Base-by-base conservation (phyloP, 2,797 vertebrate species). In the Novumbra hubbsi region DNA sequence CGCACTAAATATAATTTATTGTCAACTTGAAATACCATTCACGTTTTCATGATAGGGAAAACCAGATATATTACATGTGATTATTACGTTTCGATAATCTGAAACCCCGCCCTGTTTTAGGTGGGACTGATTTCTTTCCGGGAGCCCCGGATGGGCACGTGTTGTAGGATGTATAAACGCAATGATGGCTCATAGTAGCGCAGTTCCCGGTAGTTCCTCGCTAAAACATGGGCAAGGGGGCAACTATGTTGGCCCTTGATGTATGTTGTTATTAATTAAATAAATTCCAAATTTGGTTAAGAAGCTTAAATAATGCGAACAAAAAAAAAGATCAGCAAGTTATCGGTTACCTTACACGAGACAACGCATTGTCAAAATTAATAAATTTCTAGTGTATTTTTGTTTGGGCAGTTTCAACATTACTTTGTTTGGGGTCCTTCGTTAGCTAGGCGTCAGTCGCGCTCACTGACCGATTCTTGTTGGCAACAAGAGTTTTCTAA, bases 381-480 rank as follows among this genome's bases (percentile, higher is more conserved):
- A 24, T 60, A 1, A 8, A 14, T 4, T n/a, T 6, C 21, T 14
- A 1, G 41, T 45, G 41, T 45, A 2, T 24, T 60, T 83, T 66
- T 57, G 67, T 72, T 79, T 52, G 66, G 84, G 81, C 81, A 67
- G 27, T 50, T 9, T 4, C 7, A 11, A 2, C 8, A 45, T 65
- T 62, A 50, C 72, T 80, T 72, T 84, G 81, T 78, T 84, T 77
- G 79, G 83, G 85, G 86, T 86, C 87, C 83, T 88, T 80, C 34
- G 68, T 21, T 50, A 71, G 48, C 45, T 62, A 57, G 72, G 87
- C 81, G 81, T 81, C 78, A 81, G 81, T 84, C 81, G 64, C 74
- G 38, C 41, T 81, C 41, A 45, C 41, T 14, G 41, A 12, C 41
- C 41, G 14, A 45, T 45, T 45, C 48, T 50, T 71, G 62, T 72